Percentiles rank a stretch among this genome's conserved stretches.
phyloP scores from a whole-genome alignment of 2,797 vertebrate genomes.

The Phoxinus dragarum region DNA sequence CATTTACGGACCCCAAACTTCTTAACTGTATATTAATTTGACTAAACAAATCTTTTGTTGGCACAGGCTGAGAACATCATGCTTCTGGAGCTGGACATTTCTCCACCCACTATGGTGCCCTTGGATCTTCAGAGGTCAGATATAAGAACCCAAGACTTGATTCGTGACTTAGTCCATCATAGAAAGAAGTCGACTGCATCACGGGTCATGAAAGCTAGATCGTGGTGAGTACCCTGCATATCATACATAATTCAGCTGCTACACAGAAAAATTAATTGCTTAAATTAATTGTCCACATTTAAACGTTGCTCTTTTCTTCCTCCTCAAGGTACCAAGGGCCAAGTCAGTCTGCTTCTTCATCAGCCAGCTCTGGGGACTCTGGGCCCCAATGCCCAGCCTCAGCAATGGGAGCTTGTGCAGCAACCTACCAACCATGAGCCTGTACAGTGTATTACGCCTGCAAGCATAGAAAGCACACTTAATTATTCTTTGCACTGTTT shows the following conservation, averaged over 20 bases:
- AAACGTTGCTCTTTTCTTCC: conserved; percentile 21
- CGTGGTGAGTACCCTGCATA: conserved; percentile 83
- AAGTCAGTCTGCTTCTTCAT: conserved; percentile 74
- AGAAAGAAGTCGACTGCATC: conserved; percentile 81
- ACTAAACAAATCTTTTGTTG: neutral
- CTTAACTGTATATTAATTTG: neutral
- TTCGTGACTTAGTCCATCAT: conserved; percentile 75
- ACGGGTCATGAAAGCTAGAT: conserved; percentile 89
- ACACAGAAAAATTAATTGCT: neutral
- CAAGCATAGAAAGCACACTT: conserved; percentile 59
- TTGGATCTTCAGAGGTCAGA: conserved; percentile 86
- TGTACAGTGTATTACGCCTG: conserved; percentile 56
- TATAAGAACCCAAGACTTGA: conserved; percentile 82
- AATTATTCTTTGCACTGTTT: conserved; percentile 38
- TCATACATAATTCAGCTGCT: neutral
- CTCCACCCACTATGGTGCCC: conserved; percentile 90
- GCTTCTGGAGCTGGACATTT: conserved; percentile 94
- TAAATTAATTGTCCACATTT: neutral
- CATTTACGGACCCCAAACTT: neutral
- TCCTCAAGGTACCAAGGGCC: conserved; percentile 76
- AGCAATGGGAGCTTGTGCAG: conserved; percentile 80
- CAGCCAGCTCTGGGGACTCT: conserved; percentile 80
- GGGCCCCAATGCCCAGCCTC: conserved; percentile 71
- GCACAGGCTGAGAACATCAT: conserved; percentile 94
- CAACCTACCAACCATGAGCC: conserved; percentile 63